A percentile compares a stretch with the other conserved stretches of the same genome.
Evolutionary conservation across 2,797 vertebrate genomes (phyloP).

Genomic region (Sylvia borin): DNA sequence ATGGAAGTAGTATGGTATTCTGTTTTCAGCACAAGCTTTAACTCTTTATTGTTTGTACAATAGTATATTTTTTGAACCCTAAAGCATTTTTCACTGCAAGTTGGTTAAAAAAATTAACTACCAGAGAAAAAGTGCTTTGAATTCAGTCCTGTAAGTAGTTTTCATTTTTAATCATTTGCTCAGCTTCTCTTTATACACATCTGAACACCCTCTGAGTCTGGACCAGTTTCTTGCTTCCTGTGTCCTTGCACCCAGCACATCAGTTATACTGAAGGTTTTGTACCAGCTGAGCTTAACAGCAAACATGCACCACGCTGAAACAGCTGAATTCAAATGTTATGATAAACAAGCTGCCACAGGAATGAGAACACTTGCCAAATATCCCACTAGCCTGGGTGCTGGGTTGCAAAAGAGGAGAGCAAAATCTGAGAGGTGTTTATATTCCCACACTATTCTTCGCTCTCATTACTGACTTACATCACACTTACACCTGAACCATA

Average conservation of each 20-base stretch:
- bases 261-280: neutral
- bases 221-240: neutral
- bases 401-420: neutral
- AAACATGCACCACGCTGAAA: neutral
- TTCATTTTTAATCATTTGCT: neutral
- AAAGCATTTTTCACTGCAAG: neutral
- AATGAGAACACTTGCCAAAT: neutral
- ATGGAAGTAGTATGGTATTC: neutral
- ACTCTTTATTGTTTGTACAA: neutral
- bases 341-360: neutral
- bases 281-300: neutral
- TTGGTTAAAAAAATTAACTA: neutral
- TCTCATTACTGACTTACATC: neutral
- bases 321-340: slow-evolving; percentile 1
- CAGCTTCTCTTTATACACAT: neutral
- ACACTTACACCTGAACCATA: neutral
- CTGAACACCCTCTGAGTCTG: neutral
- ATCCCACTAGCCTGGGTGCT: neutral
- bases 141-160: neutral
- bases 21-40: neutral
- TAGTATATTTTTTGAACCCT: neutral
- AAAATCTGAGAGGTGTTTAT: neutral
- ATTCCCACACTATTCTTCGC: neutral
- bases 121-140: neutral
- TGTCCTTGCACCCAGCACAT: neutral